These are phyloP conservation scores for Hymenochirus boettgeri DNA, from an alignment of 2,113 vertebrate species.

Conservation along the genomic window DNA sequence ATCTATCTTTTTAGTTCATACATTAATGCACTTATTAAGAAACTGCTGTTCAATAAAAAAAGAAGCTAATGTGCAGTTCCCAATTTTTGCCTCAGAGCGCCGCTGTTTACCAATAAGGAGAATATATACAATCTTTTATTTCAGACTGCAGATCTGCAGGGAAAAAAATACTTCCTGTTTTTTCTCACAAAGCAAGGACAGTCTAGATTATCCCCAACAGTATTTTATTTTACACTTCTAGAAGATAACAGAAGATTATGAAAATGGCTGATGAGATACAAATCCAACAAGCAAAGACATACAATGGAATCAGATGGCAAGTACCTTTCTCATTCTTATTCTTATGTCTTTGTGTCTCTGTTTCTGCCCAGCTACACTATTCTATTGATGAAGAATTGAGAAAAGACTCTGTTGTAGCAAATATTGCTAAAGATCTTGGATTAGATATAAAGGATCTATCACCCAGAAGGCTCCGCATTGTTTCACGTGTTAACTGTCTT, in stretches of 20 bases:
- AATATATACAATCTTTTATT: neutral
- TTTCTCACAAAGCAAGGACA: neutral
- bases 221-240: too few relatives aligned
- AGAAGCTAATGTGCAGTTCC: constrained; percentile 12
- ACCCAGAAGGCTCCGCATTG: constrained; percentile 62
- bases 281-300: neutral
- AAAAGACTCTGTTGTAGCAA: constrained; percentile 51
- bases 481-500: constrained; percentile 64
- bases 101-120: constrained; percentile 13
- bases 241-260: too few relatives aligned
- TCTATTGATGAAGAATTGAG: constrained; percentile 56
- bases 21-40: too few relatives aligned
- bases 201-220: too few relatives aligned
- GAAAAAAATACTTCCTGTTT: neutral
- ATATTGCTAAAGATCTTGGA: constrained; percentile 53
- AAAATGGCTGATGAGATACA: too few relatives aligned
- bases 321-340: constrained; percentile 45
- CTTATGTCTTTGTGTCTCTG: constrained; percentile 33
- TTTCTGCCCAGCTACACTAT: constrained; percentile 47
- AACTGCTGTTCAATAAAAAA: too few relatives aligned
- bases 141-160: constrained; percentile 2
- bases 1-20: too few relatives aligned
- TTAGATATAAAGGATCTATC: constrained; percentile 44
- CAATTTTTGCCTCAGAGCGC: constrained; percentile 12
- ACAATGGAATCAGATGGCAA: constrained; percentile 17